phyloP scores from a whole-genome alignment of 2,113 vertebrate species.

The Fregata magnificens region DNA sequence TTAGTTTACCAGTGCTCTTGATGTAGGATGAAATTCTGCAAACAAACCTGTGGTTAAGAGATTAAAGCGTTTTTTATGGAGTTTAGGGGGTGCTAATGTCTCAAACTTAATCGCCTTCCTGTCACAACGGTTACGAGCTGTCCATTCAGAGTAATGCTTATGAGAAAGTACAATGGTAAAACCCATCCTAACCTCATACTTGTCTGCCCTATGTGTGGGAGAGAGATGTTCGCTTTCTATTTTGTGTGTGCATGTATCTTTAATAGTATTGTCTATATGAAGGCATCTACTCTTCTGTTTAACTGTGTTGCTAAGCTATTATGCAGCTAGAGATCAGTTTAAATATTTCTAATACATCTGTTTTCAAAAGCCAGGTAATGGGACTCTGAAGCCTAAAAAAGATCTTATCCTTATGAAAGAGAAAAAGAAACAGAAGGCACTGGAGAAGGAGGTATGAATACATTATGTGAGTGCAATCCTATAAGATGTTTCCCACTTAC shows the following conservation, averaged over 20 bases:
- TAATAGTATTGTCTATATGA: background rate
- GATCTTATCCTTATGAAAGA: conserved; percentile 69
- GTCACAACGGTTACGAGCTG: background rate
- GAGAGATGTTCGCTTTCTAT: background rate
- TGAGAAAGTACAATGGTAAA: background rate
- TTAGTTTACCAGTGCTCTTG: background rate
- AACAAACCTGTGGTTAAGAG: background rate
- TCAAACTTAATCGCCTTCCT: background rate
- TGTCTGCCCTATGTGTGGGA: background rate
- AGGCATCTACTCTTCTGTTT: background rate
- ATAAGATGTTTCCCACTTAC: background rate
- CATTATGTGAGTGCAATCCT: background rate
- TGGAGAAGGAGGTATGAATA: conserved; percentile 89
- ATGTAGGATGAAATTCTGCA: background rate
- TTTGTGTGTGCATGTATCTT: background rate
- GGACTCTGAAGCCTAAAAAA: conserved; percentile 72
- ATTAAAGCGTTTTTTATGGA: background rate
- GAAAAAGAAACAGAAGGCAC: conserved; percentile 80
- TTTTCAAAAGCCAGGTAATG: conserved; percentile 28
- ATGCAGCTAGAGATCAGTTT: background rate
- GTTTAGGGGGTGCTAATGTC: background rate
- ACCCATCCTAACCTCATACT: background rate
- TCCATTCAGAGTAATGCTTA: background rate
- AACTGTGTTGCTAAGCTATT: background rate
- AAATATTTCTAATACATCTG: background rate